Percentiles rank a stretch among this genome's conserved stretches.
Evolutionary conservation across 1,140 invertebrate species (phyloP).

Genomic region (Drosophila ercepeae): DNA sequence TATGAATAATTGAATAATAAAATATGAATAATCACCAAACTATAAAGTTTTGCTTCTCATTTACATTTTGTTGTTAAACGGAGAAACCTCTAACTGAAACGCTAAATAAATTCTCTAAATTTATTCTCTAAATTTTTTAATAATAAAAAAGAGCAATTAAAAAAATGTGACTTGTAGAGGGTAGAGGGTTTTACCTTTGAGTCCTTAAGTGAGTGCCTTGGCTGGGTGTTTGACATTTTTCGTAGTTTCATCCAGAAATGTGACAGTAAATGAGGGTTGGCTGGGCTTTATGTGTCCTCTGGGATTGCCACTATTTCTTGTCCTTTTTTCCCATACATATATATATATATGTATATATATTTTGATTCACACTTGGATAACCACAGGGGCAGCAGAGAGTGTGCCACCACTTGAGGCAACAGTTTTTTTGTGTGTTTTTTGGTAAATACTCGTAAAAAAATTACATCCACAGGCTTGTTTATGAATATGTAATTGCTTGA

Average conservation of each 20-base stretch:
- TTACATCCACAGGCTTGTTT: not conserved
- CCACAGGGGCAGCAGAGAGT: not conserved
- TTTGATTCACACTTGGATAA: conserved; percentile 4
- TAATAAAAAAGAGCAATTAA: not conserved
- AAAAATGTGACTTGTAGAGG: not conserved
- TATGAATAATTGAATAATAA: too few species aligned
- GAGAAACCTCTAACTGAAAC: too few species aligned
- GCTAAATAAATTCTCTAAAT: not conserved
- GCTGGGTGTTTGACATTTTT: conserved; percentile 5
- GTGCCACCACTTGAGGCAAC: conserved; percentile 6
- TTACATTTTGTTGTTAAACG: too few species aligned
- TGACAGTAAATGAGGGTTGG: not conserved
- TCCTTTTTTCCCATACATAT: too few species aligned
- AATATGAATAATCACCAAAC: too few species aligned
- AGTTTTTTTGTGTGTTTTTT: not conserved
- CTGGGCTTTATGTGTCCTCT: conserved; percentile 9
- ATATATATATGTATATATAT: not conserved
- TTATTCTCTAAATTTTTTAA: not conserved
- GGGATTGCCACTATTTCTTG: conserved; percentile 14
- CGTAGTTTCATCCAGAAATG: too few species aligned
- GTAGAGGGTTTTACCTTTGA: too few species aligned
- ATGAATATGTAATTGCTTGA: not conserved
- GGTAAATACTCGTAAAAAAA: not conserved
- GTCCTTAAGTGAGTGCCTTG: conserved; percentile 1
- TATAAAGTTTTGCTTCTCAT: too few species aligned